Evolutionary conservation across 92 coral and sea anemone species (phyloP).

Genomic region (Zoanthus solanderi): DNA sequence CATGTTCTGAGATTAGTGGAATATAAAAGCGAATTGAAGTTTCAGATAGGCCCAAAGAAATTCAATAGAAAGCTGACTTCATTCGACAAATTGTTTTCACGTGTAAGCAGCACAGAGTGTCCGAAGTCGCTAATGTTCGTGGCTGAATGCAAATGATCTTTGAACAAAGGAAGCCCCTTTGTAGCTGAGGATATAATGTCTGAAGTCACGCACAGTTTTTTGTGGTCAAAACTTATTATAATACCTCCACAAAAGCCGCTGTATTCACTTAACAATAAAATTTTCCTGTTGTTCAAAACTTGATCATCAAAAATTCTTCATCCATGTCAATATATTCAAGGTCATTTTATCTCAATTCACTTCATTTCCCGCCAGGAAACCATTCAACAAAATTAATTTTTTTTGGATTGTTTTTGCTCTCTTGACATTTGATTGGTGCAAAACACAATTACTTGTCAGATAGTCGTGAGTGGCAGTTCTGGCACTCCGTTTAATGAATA

Average conservation of each 20-base stretch:
- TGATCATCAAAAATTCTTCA: neutral
- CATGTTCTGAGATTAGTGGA: neutral
- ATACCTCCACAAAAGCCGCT: neutral
- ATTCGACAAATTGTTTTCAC: neutral
- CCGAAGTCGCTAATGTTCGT: neutral
- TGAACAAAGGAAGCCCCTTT: neutral
- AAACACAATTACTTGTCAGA: conserved; percentile 3
- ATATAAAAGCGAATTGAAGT: neutral
- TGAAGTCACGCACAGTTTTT: neutral
- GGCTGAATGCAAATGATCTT: neutral
- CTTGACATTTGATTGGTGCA: neutral
- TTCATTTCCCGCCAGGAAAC: neutral
- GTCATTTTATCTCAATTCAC: neutral
- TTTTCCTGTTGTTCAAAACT: neutral
- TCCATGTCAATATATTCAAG: neutral
- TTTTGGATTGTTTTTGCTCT: neutral
- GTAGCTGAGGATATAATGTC: neutral
- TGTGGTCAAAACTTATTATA: neutral
- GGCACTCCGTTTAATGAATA: too few relatives aligned
- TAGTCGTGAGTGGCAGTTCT: too few relatives aligned
- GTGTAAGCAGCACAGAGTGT: neutral
- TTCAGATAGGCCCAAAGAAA: neutral
- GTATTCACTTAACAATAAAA: neutral
- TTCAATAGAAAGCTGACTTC: neutral
- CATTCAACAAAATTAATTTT: neutral